These are phyloP conservation scores for Cricetomys ansorgei DNA, from an alignment of 2,113 vertebrate species.

Conservation along the genomic window DNA sequence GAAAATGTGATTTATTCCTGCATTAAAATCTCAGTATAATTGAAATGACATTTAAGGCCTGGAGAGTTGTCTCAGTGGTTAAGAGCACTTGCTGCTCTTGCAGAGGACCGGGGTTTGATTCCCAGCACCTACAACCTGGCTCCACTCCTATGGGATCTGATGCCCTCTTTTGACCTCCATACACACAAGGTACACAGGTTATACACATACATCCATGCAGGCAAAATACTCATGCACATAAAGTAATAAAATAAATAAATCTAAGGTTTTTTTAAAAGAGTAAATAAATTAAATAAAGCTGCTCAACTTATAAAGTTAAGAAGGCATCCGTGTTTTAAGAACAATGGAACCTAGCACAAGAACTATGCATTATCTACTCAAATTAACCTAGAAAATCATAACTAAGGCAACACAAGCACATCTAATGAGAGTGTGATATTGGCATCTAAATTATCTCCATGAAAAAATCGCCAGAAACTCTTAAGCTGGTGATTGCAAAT, in stretches of 20 bases:
- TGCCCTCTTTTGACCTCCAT: background rate
- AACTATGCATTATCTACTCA: background rate
- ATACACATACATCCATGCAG: no score
- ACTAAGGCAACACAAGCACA: background rate
- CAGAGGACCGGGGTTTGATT: background rate
- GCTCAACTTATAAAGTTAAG: background rate
- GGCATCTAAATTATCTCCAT: background rate
- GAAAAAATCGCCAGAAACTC: background rate
- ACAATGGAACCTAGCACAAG: background rate
- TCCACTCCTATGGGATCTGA: background rate
- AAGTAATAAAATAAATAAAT: background rate
- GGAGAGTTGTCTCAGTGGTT: background rate
- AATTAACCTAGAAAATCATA: background rate
- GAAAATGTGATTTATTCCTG: constrained; percentile 21
- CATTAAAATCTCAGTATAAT: background rate
- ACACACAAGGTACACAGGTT: background rate
- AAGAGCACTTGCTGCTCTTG: background rate
- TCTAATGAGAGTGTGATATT: background rate
- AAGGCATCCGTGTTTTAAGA: constrained; percentile 1
- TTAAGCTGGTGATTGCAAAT: background rate
- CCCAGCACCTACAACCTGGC: no score
- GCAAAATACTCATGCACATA: background rate
- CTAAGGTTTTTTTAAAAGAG: background rate
- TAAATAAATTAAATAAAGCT: background rate
- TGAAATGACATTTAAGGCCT: background rate